phyloP scores from a whole-genome alignment of 2,797 vertebrate species.

The Microctenopoma lineatum region DNA sequence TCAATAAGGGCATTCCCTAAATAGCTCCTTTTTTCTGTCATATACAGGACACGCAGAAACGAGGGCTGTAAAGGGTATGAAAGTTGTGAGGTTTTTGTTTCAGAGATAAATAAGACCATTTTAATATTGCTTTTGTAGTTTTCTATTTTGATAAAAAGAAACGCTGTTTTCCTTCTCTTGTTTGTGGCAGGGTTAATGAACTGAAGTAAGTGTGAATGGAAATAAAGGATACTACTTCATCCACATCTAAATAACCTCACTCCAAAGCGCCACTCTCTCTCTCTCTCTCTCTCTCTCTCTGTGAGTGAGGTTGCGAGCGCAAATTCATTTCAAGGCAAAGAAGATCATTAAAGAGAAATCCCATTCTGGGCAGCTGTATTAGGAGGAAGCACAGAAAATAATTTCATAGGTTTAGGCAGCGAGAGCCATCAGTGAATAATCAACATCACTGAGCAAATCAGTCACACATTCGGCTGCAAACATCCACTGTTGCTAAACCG shows the following conservation, averaged over 20 bases:
- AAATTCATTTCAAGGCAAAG: conserved; percentile 53
- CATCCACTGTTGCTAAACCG: conserved; percentile 63
- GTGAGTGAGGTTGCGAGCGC: conserved; percentile 34
- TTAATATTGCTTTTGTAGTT: conserved; percentile 7
- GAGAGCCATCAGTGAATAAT: conserved; percentile 65
- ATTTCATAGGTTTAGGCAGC: conserved; percentile 60
- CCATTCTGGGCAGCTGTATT: conserved; percentile 39
- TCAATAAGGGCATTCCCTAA: conserved; percentile 73
- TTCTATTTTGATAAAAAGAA: conserved; percentile 14
- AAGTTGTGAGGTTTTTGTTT: conserved; percentile 39
- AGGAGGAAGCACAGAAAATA: conserved; percentile 53
- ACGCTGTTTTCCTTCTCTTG: conserved; percentile 14
- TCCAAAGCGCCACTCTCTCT: conserved; percentile 28
- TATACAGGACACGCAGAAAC: conserved; percentile 49
- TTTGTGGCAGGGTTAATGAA: conserved; percentile 45
- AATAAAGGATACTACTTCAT: conserved; percentile 38
- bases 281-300: conserved; percentile 8
- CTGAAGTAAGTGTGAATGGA: conserved; percentile 36
- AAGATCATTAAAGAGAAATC: conserved; percentile 67
- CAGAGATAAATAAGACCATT: conserved; percentile 3
- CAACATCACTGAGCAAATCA: conserved; percentile 66
- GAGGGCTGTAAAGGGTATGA: conserved; percentile 26
- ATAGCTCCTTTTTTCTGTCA: conserved; percentile 64
- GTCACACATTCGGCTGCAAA: conserved; percentile 55
- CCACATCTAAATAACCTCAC: conserved; percentile 47